These are phyloP conservation scores for Xenopus petersii DNA, from an alignment of 2,797 vertebrate species.

Conservation along the genomic window DNA sequence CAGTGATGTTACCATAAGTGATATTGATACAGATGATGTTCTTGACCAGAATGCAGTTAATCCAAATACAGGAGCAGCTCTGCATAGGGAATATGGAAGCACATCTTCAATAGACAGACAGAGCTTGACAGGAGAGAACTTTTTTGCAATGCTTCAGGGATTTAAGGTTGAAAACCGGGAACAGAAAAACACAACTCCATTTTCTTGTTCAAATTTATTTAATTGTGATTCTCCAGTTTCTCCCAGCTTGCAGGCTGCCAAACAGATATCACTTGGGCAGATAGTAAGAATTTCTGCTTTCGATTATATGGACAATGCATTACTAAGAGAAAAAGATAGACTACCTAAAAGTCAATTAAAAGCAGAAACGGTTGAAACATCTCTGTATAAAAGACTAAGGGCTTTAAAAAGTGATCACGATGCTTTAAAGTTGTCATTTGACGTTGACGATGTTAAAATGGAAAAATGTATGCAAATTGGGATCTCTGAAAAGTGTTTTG, in stretches of 20 bases:
- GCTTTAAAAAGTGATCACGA: slow-evolving; percentile 89
- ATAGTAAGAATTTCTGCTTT: slow-evolving; percentile 85
- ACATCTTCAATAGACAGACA: slow-evolving; percentile 95
- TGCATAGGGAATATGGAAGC: slow-evolving; percentile 94
- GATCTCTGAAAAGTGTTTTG: slow-evolving; percentile 91
- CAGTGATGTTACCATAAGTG: slow-evolving; percentile 96
- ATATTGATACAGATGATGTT: slow-evolving; percentile 89
- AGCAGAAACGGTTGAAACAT: slow-evolving; percentile 83
- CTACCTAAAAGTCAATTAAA: slow-evolving; percentile 86
- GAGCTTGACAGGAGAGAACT: slow-evolving; percentile 81
- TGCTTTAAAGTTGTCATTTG: slow-evolving; percentile 75
- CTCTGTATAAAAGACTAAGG: slow-evolving; percentile 85
- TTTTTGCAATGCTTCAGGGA: slow-evolving; percentile 87
- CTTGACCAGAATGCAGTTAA: slow-evolving; percentile 91
- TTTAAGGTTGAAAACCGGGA: slow-evolving; percentile 81
- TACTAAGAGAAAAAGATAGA: slow-evolving; percentile 76
- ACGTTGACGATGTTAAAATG: slow-evolving; percentile 73
- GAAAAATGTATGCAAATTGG: slow-evolving; percentile 72
- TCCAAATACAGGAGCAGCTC: slow-evolving; percentile 90
- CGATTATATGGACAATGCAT: slow-evolving; percentile 81
- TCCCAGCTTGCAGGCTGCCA: slow-evolving; percentile 87
- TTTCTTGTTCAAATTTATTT: slow-evolving; percentile 83
- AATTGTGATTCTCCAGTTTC: slow-evolving; percentile 80
- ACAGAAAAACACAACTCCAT: slow-evolving; percentile 73
- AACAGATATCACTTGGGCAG: slow-evolving; percentile 89